Evolutionary conservation across 2,113 vertebrate species (phyloP), one percentile per base, ranked within the genome.

Genomic region (Pedionomus torquatus): DNA sequence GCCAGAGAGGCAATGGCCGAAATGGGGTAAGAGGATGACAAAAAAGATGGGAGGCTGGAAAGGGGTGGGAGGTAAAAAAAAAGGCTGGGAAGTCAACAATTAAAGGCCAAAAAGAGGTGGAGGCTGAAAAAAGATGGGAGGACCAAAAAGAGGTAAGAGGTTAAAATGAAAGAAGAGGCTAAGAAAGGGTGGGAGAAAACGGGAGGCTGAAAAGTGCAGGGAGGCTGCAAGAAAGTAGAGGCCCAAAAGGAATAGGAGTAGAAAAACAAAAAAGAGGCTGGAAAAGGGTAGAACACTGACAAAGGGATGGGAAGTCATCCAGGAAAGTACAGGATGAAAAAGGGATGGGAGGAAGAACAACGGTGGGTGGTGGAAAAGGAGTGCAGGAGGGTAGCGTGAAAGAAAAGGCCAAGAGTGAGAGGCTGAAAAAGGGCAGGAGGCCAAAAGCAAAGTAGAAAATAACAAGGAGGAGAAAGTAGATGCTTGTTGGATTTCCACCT

Each of bases 11-110:
- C 10, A 17, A 20, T 1, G 17, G 25, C 30, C 61, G 35, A 16
- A n/a, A 12, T 0, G 0, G 24, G 26, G 54, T 17, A 31, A 61
- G 44, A 37, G 33, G 10, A 49, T 2, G 6, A 14, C 25, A 31
- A 20, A 44, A 57, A 76, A 25, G 9, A 7, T 28, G 18, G 33
- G 41, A 68, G 63, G 60, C 60, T 43, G 31, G 17, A 66, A 35
- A 66, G 13, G 46, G 39, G 25, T 11, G 24, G 33, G 33, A 74
- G 58, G 39, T 48, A 26, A 21, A 46, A 25, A 44, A 24, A 68
- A 43, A 58, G 31, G 35, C 24, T 31, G 10, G 13, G 20, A 60
- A 75, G 15, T 10, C 1, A 4, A 24, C 20, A 35, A 48, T 43
- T 35, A 35, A 51, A 43, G 35, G 25, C 44, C 52, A 35, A 58